These are phyloP conservation scores for Acropora tenuis DNA, from an alignment of 64 coral and sea anemone genomes.

Conservation along the genomic window DNA sequence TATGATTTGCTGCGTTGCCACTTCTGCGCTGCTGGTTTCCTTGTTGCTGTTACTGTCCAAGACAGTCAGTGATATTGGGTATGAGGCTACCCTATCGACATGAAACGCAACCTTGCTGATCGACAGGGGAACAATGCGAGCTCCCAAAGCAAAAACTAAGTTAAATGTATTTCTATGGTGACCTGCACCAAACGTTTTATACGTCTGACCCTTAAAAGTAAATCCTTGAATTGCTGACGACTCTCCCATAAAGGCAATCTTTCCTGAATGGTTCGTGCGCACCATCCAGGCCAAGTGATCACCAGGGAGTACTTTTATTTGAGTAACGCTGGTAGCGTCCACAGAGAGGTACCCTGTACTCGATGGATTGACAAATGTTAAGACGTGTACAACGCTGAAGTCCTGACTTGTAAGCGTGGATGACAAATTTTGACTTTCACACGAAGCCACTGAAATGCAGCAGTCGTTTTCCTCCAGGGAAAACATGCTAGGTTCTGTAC, in stretches of 20 bases:
- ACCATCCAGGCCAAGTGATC: conserved; percentile 57
- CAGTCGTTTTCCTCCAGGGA: conserved; percentile 9
- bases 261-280: background rate
- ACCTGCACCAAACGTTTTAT: background rate
- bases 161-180: background rate
- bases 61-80: background rate
- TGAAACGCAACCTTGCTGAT: background rate
- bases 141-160: background rate
- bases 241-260: conserved; percentile 34
- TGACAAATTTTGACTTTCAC: background rate
- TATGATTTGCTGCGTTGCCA: conserved; percentile 10
- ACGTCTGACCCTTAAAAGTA: background rate
- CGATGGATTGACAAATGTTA: conserved; percentile 8
- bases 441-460: background rate
- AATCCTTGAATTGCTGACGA: background rate
- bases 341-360: conserved; percentile 44
- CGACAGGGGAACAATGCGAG: background rate
- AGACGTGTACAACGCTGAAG: conserved; percentile 25
- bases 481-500: background rate
- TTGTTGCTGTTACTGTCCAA: background rate
- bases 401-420: background rate
- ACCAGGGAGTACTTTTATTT: conserved; percentile 55
- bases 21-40: background rate
- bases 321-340: conserved; percentile 33
- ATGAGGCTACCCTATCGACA: background rate